Conservation (phyloP, 2,888 invertebrate genomes). For the Lycaena phlaeas region DNA sequence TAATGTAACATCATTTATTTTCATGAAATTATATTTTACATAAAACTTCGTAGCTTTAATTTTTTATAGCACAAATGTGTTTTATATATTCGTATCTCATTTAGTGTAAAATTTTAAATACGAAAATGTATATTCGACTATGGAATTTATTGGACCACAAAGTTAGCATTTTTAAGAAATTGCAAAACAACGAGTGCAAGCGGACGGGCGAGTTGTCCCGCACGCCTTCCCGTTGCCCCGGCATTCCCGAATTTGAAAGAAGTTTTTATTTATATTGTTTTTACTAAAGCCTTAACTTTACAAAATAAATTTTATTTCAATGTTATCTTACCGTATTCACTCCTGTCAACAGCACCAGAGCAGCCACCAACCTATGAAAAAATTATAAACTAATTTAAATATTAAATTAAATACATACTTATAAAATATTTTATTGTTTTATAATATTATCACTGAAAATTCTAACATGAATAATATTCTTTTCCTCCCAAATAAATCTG, state of each 20-base stretch:
- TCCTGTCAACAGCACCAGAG: conserved; percentile 45
- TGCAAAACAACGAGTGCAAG: conserved; percentile 57
- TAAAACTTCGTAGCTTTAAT: too few species aligned
- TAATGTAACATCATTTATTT: too few species aligned
- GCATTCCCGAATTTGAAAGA: conserved; percentile 28
- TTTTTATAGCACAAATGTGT: background rate
- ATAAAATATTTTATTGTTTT: background rate
- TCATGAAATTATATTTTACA: too few species aligned
- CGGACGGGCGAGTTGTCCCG: conserved; percentile 42
- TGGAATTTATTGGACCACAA: conserved; percentile 10
- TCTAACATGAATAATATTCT: too few species aligned
- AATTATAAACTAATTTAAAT: too few species aligned
- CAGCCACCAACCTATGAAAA: conserved; percentile 53
- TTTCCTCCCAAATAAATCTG: too few species aligned
- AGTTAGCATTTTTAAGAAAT: conserved; percentile 47
- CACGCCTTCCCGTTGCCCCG: conserved; percentile 23
- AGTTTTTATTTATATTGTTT: too few species aligned
- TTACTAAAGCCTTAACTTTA: too few species aligned
- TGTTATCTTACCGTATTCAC: conserved; percentile 55
- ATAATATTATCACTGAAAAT: background rate
- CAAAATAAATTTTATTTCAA: too few species aligned
- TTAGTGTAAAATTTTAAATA: background rate
- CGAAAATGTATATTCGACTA: conserved; percentile 1
- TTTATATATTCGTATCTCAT: background rate
- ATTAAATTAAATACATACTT: background rate